A percentile compares a stretch with the other conserved stretches of the same genome.
These are phyloP conservation scores for Eulemur coronatus DNA, from an alignment of 2,797 vertebrate genomes.

Conservation along the genomic window DNA sequence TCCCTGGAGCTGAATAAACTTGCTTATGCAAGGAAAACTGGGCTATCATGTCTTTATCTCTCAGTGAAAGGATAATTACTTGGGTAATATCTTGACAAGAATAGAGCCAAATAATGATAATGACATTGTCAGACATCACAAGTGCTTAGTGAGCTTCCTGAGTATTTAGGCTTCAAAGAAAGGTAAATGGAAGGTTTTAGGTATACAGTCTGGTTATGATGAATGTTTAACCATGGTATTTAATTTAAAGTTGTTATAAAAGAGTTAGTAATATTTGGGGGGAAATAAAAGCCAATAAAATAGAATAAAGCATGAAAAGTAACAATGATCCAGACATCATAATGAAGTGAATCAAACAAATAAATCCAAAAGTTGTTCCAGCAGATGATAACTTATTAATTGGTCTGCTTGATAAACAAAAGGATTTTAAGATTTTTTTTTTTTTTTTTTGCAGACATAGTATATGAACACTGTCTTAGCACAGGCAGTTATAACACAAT, in stretches of 20 bases:
- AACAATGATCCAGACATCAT: neutral
- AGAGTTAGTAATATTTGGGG: neutral
- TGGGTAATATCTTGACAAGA: neutral
- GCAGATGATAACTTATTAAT: neutral
- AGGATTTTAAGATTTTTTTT: neutral
- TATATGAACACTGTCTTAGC: neutral
- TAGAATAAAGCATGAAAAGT: neutral
- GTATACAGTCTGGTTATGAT: neutral
- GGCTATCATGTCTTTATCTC: neutral
- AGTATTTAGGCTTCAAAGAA: neutral
- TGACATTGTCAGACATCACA: neutral
- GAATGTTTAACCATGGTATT: neutral
- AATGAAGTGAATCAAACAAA: neutral
- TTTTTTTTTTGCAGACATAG: neutral
- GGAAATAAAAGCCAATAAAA: neutral
- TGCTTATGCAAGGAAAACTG: neutral
- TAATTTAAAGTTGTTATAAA: neutral
- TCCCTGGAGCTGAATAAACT: neutral
- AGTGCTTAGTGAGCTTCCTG: neutral
- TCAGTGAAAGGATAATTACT: neutral
- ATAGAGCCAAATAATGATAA: neutral
- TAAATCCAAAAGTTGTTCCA: neutral
- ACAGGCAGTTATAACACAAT: neutral
- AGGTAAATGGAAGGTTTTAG: neutral
- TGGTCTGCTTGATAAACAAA: neutral